Evolutionary conservation across 2,888 invertebrate genomes (phyloP).

Genomic region (Thera obeliscata): DNA sequence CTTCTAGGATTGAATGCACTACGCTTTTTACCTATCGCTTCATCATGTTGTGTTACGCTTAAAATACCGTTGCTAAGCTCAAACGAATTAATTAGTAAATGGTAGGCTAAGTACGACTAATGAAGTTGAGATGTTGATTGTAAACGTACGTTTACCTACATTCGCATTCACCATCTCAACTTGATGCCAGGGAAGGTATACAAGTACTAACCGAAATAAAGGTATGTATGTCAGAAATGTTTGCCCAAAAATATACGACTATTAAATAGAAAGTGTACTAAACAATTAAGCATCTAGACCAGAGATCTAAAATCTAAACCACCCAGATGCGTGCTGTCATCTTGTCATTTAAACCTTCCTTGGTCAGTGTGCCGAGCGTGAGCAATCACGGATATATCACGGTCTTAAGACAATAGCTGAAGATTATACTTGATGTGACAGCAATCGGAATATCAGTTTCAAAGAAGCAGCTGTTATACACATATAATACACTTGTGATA

Average conservation of each 20-base stretch:
- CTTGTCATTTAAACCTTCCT: slow-evolving; percentile 57
- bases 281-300: slow-evolving; percentile 35
- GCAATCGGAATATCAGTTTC: slow-evolving; percentile 24
- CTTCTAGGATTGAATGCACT: neutral
- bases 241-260: neutral
- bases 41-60: neutral
- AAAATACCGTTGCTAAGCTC: slow-evolving; percentile 5
- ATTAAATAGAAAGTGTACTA: slow-evolving; percentile 39
- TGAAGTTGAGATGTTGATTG: slow-evolving; percentile 12
- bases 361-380: slow-evolving; percentile 71
- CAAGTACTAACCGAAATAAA: too few relatives aligned
- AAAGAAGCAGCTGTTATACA: slow-evolving; percentile 17
- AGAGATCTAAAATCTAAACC: slow-evolving; percentile 16
- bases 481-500: neutral
- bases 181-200: neutral
- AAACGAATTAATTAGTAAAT: slow-evolving; percentile 10
- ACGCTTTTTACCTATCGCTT: slow-evolving; percentile 1
- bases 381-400: slow-evolving; percentile 58
- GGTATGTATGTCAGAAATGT: too few relatives aligned
- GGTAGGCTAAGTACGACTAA: slow-evolving; percentile 2
- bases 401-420: slow-evolving; percentile 49
- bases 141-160: neutral
- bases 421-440: slow-evolving; percentile 38
- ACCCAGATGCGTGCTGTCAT: slow-evolving; percentile 54
- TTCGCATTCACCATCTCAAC: neutral